These are phyloP conservation scores for Ctenicera cuprea DNA, from an alignment of 2,888 invertebrate species.

Conservation along the genomic window DNA sequence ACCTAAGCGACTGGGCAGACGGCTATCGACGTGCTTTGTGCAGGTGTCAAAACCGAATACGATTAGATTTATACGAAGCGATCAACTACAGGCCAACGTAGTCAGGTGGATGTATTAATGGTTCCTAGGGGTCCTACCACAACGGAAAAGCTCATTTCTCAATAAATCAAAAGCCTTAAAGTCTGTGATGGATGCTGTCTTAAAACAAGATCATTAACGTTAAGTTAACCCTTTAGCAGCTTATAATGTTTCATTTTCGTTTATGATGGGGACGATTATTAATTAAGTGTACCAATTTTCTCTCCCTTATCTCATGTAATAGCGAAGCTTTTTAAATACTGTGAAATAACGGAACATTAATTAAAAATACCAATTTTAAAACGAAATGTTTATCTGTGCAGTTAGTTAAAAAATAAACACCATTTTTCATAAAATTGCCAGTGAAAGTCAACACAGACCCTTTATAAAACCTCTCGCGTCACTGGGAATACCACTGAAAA, in stretches of 20 bases:
- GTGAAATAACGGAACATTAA: no score
- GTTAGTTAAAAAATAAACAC: no score
- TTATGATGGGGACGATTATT: slow-evolving; percentile 3
- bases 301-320: background rate
- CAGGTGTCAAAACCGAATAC: slow-evolving; percentile 36
- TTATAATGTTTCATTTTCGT: slow-evolving; percentile 7
- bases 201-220: slow-evolving; percentile 20
- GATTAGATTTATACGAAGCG: slow-evolving; percentile 33
- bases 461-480: slow-evolving; percentile 7
- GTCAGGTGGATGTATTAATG: slow-evolving; percentile 29
- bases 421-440: background rate
- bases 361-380: no score
- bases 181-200: slow-evolving; percentile 17
- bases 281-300: slow-evolving; percentile 9
- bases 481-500: background rate
- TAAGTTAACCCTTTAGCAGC: slow-evolving; percentile 20
- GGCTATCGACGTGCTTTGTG: slow-evolving; percentile 21
- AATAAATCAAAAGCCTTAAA: slow-evolving; percentile 12
- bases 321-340: no score
- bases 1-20: slow-evolving; percentile 26
- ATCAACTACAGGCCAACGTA: slow-evolving; percentile 16
- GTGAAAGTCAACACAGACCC: background rate
- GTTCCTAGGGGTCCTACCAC: slow-evolving; percentile 1
- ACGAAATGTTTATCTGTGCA: no score
- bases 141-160: slow-evolving; percentile 16